Conservation (phyloP, 2,113 vertebrate genomes). For the Engystomops pustulosus region DNA sequence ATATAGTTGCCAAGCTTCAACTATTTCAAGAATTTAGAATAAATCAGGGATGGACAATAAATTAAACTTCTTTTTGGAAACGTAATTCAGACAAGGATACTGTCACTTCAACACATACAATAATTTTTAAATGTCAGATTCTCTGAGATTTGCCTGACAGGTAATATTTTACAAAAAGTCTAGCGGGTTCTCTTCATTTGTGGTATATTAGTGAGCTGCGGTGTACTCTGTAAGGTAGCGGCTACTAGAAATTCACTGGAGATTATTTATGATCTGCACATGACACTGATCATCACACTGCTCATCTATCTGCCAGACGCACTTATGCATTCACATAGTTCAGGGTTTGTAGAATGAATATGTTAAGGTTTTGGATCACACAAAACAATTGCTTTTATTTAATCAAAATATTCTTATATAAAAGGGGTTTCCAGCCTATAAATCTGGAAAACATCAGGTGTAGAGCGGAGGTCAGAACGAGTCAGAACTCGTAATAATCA, state of each 20-base stretch:
- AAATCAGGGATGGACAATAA: not conserved
- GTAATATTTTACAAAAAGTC: not conserved
- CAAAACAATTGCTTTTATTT: not conserved
- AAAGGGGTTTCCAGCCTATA: no score
- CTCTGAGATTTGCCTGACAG: not conserved
- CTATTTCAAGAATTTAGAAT: not conserved
- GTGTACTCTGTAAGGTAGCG: not conserved
- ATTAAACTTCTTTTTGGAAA: not conserved
- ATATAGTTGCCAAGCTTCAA: not conserved
- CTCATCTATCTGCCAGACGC: not conserved
- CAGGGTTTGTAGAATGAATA: not conserved
- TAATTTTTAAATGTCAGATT: not conserved
- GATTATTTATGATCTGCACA: not conserved
- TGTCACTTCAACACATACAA: not conserved
- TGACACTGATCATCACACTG: not conserved
- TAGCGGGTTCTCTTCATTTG: not conserved
- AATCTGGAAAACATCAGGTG: no score
- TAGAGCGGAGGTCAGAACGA: no score
- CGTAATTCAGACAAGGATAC: not conserved
- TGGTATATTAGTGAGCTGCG: not conserved
- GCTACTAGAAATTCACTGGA: not conserved
- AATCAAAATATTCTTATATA: no score
- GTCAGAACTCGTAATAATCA: no score
- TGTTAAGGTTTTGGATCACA: not conserved
- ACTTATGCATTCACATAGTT: not conserved